phyloP scores from a whole-genome alignment of 2,797 vertebrate genomes.

The Sylvilagus floridanus region DNA sequence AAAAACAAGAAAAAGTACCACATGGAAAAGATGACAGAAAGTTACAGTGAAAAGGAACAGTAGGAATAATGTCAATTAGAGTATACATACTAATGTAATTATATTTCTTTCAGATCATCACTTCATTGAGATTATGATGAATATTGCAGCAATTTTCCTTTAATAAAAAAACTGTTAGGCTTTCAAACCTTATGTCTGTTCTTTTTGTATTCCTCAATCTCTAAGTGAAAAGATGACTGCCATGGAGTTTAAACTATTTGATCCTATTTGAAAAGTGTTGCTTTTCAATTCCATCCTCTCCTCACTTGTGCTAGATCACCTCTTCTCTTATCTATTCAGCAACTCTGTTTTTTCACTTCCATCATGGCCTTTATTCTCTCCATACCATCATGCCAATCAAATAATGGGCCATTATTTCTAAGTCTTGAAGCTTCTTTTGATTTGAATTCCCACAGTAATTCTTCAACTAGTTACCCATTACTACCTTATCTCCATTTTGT shows the following conservation, averaged over 20 bases:
- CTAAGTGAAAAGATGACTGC: neutral
- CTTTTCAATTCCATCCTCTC: neutral
- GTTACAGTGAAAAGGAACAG: neutral
- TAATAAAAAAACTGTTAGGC: neutral
- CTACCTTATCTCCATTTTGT: neutral
- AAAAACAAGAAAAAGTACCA: neutral
- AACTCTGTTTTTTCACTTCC: neutral
- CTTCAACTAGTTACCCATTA: neutral
- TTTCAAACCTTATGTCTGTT: neutral
- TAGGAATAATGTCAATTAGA: neutral
- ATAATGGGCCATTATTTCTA: neutral
- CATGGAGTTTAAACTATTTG: neutral
- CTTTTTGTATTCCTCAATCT: neutral
- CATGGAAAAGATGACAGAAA: neutral
- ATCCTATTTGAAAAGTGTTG: neutral
- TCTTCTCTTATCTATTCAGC: neutral
- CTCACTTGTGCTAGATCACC: neutral
- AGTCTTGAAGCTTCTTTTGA: neutral
- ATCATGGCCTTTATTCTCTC: neutral
- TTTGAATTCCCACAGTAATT: neutral
- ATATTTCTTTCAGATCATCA: neutral
- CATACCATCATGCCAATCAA: neutral
- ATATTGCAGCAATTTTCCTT: conserved; percentile 7
- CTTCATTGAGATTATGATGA: neutral
- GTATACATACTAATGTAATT: neutral